These are phyloP conservation scores for Dinoponera quadriceps DNA, from an alignment of 1,140 invertebrate genomes.

Conservation along the genomic window DNA sequence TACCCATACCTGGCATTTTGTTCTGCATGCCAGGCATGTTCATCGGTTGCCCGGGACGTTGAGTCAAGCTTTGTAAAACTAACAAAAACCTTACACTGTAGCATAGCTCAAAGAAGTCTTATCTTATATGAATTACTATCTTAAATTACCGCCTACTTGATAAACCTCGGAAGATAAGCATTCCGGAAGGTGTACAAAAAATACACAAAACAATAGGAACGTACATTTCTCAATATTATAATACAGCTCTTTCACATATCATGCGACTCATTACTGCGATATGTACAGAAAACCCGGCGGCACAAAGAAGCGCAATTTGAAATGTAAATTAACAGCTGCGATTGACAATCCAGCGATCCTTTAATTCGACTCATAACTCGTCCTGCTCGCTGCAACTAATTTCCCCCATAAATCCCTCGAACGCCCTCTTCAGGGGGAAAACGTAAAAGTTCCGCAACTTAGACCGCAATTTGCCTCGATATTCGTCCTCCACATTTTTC, in stretches of 20 bases:
- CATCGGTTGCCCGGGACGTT: slow-evolving; percentile 87
- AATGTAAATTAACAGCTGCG: too few species aligned
- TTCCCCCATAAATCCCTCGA: slow-evolving; percentile 53
- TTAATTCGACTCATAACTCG: too few species aligned
- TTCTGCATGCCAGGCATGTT: slow-evolving; percentile 88
- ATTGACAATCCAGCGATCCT: too few species aligned
- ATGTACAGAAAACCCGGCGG: too few species aligned
- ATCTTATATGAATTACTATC: slow-evolving; percentile 3
- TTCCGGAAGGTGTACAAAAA: not conserved
- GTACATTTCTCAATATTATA: too few species aligned
- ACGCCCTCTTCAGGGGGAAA: slow-evolving; percentile 20
- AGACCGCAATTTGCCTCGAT: not conserved
- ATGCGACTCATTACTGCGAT: too few species aligned
- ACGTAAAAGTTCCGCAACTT: slow-evolving; percentile 41
- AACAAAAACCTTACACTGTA: slow-evolving; percentile 53
- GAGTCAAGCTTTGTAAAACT: slow-evolving; percentile 88
- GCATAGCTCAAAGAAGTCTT: not conserved
- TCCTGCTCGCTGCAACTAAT: not conserved
- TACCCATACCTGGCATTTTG: slow-evolving; percentile 85
- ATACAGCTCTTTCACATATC: too few species aligned
- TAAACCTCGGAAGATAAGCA: not conserved
- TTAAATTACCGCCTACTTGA: not conserved
- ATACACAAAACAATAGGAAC: too few species aligned
- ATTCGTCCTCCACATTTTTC: not conserved
- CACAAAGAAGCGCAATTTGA: too few species aligned